Evolutionary conservation across 37 sponge, comb jelly and placozoan genomes (phyloP).

Genomic region (Chondrilla cf. caribensis): DNA sequence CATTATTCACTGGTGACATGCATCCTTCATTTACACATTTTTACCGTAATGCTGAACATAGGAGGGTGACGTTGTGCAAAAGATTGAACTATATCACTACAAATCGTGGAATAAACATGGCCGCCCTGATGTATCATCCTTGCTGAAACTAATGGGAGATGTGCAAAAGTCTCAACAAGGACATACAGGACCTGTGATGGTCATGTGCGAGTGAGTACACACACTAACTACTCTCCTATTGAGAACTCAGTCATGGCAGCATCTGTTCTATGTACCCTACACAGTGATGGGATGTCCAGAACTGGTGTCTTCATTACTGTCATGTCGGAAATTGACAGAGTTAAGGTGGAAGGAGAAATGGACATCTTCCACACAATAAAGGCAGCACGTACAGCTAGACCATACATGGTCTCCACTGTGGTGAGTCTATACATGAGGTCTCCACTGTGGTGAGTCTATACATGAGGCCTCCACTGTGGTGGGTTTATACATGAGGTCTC

Average conservation of each 20-base stretch:
- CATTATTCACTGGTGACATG: no score
- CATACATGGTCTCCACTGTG: not conserved
- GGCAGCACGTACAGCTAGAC: not conserved
- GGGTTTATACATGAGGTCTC: no score
- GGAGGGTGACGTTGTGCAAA: no score
- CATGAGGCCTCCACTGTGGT: no score
- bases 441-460: no score
- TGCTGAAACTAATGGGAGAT: slow-evolving; percentile 14
- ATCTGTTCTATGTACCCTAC: not conserved
- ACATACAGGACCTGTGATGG: not conserved
- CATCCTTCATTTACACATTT: no score
- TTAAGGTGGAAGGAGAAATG: slow-evolving; percentile 2
- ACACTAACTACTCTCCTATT: no score
- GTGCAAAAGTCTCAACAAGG: slow-evolving; percentile 4
- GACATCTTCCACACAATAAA: slow-evolving; percentile 19
- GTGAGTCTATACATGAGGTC: no score
- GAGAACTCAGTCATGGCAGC: no score
- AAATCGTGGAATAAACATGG: not conserved
- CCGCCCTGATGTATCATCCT: not conserved
- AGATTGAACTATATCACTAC: not conserved
- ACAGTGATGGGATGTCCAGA: slow-evolving; percentile 7
- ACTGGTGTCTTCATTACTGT: slow-evolving; percentile 9
- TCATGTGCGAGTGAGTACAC: slow-evolving; percentile 27
- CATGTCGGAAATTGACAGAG: slow-evolving; percentile 8
- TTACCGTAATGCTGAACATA: no score